Evolutionary conservation across 2,888 invertebrate species (phyloP), one percentile per base, ranked within the genome.

Genomic region (Drosophila tanythrix): DNA sequence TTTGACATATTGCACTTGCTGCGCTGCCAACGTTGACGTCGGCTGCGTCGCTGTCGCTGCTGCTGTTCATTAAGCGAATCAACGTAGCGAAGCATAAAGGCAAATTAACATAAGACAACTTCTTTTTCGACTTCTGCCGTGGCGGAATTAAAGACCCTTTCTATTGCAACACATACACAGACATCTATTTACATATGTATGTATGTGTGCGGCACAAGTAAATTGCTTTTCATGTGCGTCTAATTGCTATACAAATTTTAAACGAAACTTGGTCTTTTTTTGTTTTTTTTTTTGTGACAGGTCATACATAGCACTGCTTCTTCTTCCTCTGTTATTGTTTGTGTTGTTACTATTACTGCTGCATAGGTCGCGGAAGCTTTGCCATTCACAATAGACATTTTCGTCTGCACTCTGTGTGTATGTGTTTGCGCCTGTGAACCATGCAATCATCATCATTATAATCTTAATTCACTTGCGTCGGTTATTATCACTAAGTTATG

Each of bases 91-190:
- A 87, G 83, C 89, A 87, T 81, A 88, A 85, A 88, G 74, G 73
- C 77, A 83, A 89, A 87, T 87, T 89, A 87, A 85, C 87, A 89
- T 87, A 87, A 89, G 82, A 79, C 89, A 87, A 89, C 85, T 86
- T 85, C 82, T 85, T 88, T 76, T 82, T 76, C 62, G 59, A 83
- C 89, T 78, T 76, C 81, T 72, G 56, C 60, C 76, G 71, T 87
- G 88, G 87, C 85, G 89, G 87, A 87, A 87, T 87, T 87, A 87
- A 89, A 87, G 88, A 87, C 85, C 88, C 72, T 77, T 85, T 81
- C 80, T 82, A 74, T 74, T 70, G 71, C 85, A 65, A 43, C 61
- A 73, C 35, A 56, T 35, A 62, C 38, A 10, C 40, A 56, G 40
- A 31, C 15, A 15, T n/a, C n/a, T 29, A 36, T 57, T 15, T 31